phyloP scores from a whole-genome alignment of 2,113 vertebrate genomes.

The Heliornis fulica region DNA sequence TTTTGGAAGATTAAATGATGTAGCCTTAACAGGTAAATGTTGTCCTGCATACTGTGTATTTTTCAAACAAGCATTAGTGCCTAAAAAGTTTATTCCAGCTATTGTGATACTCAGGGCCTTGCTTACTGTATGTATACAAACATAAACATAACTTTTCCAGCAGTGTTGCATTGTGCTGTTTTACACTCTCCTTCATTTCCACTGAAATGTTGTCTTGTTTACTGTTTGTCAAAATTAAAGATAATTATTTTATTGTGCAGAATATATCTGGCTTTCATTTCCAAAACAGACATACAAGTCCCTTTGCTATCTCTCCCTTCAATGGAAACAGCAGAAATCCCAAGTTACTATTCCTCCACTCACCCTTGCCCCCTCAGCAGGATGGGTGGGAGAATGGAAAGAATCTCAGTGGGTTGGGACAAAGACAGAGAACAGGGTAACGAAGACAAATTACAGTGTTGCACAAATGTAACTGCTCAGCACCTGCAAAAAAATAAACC shows the following conservation, averaged over 20 bases:
- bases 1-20: neutral
- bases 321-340: neutral
- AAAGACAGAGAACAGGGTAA: too few species aligned
- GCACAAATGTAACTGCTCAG: too few species aligned
- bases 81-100: constrained; percentile 23
- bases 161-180: neutral
- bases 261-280: neutral
- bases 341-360: fast-evolving
- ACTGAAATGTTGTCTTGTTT: neutral
- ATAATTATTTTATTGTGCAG: neutral
- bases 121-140: neutral
- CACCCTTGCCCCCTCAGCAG: too few species aligned
- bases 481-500: too few species aligned
- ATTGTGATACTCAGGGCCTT: constrained; percentile 56
- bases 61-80: constrained; percentile 43
- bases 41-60: constrained; percentile 25
- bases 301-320: neutral
- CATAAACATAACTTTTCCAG: neutral
- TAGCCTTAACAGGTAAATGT: constrained; percentile 16
- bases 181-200: neutral
- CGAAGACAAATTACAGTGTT: too few species aligned
- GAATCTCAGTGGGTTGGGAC: too few species aligned
- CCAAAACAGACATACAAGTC: neutral
- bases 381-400: too few species aligned
- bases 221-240: constrained; percentile 18